Base-by-base conservation (phyloP, 2,888 invertebrate genomes). In the Rhopalosiphum nymphaeae region DNA sequence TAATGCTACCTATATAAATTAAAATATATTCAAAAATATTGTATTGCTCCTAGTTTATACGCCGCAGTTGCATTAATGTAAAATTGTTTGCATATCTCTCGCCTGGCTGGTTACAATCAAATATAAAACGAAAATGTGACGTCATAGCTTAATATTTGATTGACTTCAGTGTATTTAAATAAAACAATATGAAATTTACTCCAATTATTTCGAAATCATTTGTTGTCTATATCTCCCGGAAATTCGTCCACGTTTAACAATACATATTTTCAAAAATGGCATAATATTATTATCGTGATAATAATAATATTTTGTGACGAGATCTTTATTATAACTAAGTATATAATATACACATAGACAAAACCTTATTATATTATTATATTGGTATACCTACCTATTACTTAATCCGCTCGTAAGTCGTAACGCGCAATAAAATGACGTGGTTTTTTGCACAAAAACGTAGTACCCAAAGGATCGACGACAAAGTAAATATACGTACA, bases 71-170 rank as follows among this genome's bases (percentile, higher is more conserved):
- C 91, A 85, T 29, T 16, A 25, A 21, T 57, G 92, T 92, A 61
- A 44, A 46, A 61, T 57, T 46, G 86, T 92, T 92, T 92, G 92
- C 87, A 46, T 92, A 21, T 44, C 9, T 10, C 26, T 21, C 61
- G 56, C 46, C 25, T 36, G 86, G 25, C 36, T 36, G 44, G n/a
- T 25, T 44, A 61, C 44, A 44, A 57, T 49, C n/a, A 67, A 46
- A 46, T 26, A 25, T n/a, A 67, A 67, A 78, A 11, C 42, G 5
- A 13, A 78, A 78, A 36, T 16, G 46, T 4, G 29, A 29, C 4
- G 46, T 26, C 16, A n/a, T 78, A 78, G 26, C n/a, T 46, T n/a
- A 29, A 29, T 46, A 25, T 85, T 29, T 36, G n/a, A 46, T 29
- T 2, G 46, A 46, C n/a, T 86, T 78, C 9, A 16, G 13, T 44